Conservation (phyloP, 2,888 invertebrate genomes). For the Salticus scenicus region DNA sequence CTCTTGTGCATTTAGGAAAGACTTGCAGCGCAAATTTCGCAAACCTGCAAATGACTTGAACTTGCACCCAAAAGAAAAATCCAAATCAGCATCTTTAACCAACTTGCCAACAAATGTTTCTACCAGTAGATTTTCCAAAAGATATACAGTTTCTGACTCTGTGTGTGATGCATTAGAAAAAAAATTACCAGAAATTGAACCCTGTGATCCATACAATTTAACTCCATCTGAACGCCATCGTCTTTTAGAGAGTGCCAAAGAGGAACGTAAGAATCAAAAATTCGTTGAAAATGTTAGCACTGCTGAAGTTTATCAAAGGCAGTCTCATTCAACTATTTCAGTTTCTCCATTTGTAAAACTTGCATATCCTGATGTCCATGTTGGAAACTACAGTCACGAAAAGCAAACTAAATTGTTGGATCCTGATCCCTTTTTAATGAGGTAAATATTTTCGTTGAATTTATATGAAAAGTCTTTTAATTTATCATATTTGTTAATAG, state of each 20-base stretch:
- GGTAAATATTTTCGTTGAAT: conserved; percentile 22
- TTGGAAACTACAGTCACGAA: background rate
- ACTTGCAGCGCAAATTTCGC: conserved; percentile 41
- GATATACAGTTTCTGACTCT: conserved; percentile 16
- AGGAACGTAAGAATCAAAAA: conserved; percentile 52
- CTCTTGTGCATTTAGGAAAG: conserved; percentile 19
- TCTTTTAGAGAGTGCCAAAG: conserved; percentile 55
- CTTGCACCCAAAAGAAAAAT: conserved; percentile 16
- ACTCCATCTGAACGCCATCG: conserved; percentile 20
- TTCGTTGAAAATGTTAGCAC: conserved; percentile 71
- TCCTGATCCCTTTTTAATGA: conserved; percentile 36
- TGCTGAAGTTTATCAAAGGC: conserved; percentile 74
- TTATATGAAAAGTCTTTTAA: background rate
- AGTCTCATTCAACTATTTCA: conserved; percentile 77
- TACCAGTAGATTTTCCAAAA: conserved; percentile 19
- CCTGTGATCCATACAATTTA: conserved; percentile 31
- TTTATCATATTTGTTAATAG: background rate
- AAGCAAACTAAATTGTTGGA: conserved; percentile 34
- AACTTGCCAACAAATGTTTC: conserved; percentile 7
- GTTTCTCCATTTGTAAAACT: conserved; percentile 84
- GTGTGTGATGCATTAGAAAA: conserved; percentile 35
- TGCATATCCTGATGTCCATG: conserved; percentile 82
- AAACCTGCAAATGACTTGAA: conserved; percentile 33
- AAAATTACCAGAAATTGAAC: conserved; percentile 22
- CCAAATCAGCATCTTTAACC: conserved; percentile 18